Base-by-base conservation (phyloP, 2,113 vertebrate species). In the Ovis aries region DNA sequence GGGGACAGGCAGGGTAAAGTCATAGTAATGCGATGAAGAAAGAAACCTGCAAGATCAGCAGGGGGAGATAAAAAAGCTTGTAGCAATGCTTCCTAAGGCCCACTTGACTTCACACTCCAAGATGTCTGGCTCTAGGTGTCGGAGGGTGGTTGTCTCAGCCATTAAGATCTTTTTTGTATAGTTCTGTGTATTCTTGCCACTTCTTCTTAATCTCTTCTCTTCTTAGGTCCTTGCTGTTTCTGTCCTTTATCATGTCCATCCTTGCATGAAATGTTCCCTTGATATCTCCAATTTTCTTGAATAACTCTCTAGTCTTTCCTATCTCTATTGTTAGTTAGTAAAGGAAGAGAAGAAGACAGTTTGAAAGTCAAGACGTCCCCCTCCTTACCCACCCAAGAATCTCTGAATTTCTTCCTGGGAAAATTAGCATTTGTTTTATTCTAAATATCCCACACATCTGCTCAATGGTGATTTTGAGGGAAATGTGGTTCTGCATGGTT, bases 401-500 rank as follows among this genome's bases (percentile, higher is more conserved):
- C 25, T 64, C 55, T 77, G 17, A 31, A 21, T 60, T 53, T 7
- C 3, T 64, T 81, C 33, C 5, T 5, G 11, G 62, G 8, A 23
- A 71, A 78, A 33, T 15, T 0, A 43, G 45, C 3, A 3, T 6
- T 48, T 9, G 15, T n/a, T 48, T 77, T 12, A 17, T 59, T 33
- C 15, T 15, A 36, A 29, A 50, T 31, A 29, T 23, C 29, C 53
- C 40, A 7, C 15, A 6, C 6, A 7, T 50, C 50, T 59, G 25
- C 23, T 83, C 45, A 27, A 13, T 10, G 8, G 40, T 45, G 88
- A 77, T 31, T 57, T 71, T 33, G 25, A 48, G 36, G 16, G 11
- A 3, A 45, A 31, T 6, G 16, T 1, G 10, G 9, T 52, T 27
- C 17, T 29, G 64, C 8, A 1, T 3, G 2, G 43, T 2, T 31